A percentile compares a stretch with the other conserved stretches of the same genome.
Evolutionary conservation across 2,113 vertebrate species (phyloP).

Genomic region (Larimichthys crocea): DNA sequence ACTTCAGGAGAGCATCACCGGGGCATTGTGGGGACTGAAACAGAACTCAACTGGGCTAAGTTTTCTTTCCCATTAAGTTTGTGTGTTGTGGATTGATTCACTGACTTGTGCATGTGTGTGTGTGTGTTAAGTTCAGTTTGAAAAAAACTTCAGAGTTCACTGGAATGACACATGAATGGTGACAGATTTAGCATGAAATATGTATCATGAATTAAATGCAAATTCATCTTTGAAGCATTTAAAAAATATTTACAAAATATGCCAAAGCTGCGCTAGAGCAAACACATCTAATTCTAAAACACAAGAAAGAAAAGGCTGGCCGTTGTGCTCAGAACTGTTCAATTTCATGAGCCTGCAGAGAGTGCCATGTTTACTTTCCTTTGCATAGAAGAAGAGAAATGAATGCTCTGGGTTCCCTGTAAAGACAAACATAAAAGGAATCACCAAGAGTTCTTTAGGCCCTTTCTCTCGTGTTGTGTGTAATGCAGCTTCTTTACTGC

Average conservation of each 20-base stretch:
- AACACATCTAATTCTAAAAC: conserved; percentile 67
- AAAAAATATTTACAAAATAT: conserved; percentile 35
- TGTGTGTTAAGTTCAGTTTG: conserved; percentile 38
- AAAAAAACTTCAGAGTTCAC: conserved; percentile 34
- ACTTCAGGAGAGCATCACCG: conserved; percentile 61
- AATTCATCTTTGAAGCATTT: conserved; percentile 60
- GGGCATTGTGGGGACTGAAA: conserved; percentile 59
- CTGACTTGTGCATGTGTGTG: conserved; percentile 32
- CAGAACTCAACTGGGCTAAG: conserved; percentile 57
- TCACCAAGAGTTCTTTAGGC: conserved; percentile 72
- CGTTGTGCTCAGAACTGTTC: conserved; percentile 66
- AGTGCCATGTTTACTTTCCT: conserved; percentile 69
- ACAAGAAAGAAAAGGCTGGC: conserved; percentile 56
- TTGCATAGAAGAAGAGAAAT: conserved; percentile 69
- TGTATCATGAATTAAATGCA: conserved; percentile 64
- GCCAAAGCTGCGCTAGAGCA: conserved; percentile 27
- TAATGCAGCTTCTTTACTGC: conserved; percentile 67
- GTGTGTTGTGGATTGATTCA: conserved; percentile 38
- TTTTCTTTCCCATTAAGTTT: conserved; percentile 53
- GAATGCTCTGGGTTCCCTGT: conserved; percentile 63
- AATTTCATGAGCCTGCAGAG: conserved; percentile 69
- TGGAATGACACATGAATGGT: conserved; percentile 40
- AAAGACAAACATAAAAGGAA: conserved; percentile 79
- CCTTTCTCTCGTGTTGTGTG: conserved; percentile 72
- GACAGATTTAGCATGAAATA: conserved; percentile 54